Percentiles rank a stretch among this genome's conserved stretches.
Evolutionary conservation across 2,797 vertebrate genomes (phyloP).

Genomic region (Notoglanidium macrostoma): DNA sequence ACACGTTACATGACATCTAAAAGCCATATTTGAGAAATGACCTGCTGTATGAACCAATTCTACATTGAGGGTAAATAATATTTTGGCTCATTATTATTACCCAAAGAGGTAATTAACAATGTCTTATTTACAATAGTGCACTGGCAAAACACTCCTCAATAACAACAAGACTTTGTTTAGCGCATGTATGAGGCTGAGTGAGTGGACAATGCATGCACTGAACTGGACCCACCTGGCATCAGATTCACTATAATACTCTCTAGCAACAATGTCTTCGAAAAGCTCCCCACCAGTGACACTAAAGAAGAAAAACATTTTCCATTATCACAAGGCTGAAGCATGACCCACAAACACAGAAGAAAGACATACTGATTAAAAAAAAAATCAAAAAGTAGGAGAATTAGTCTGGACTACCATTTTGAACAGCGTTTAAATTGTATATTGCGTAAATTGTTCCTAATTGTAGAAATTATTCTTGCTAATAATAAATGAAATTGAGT

Average conservation of each 20-base stretch:
- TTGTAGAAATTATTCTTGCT: too few relatives aligned
- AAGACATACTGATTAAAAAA: too few relatives aligned
- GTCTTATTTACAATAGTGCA: not conserved
- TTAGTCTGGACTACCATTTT: not conserved
- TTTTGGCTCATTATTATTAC: not conserved
- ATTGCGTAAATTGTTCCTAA: too few relatives aligned
- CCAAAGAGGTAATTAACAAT: not conserved
- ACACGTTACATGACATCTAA: not conserved
- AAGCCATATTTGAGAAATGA: not conserved
- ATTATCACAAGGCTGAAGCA: not conserved
- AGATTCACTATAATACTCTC: slow-evolving; percentile 98
- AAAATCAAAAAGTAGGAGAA: too few relatives aligned
- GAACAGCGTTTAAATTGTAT: not conserved
- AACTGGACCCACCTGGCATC: slow-evolving; percentile 86
- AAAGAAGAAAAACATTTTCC: slow-evolving; percentile 26
- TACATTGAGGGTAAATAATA: slow-evolving; percentile 9
- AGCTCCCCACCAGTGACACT: slow-evolving; percentile 97
- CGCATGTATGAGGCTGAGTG: not conserved
- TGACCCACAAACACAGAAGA: not conserved
- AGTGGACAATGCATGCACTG: not conserved
- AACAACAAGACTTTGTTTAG: not conserved
- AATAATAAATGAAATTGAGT: not conserved
- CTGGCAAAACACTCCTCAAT: not conserved
- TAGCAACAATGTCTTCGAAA: slow-evolving; percentile 97
- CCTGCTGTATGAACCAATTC: not conserved